Evolutionary conservation across 2,797 vertebrate genomes (phyloP), one percentile per base, ranked within the genome.

Genomic region (Lacerta agilis): DNA sequence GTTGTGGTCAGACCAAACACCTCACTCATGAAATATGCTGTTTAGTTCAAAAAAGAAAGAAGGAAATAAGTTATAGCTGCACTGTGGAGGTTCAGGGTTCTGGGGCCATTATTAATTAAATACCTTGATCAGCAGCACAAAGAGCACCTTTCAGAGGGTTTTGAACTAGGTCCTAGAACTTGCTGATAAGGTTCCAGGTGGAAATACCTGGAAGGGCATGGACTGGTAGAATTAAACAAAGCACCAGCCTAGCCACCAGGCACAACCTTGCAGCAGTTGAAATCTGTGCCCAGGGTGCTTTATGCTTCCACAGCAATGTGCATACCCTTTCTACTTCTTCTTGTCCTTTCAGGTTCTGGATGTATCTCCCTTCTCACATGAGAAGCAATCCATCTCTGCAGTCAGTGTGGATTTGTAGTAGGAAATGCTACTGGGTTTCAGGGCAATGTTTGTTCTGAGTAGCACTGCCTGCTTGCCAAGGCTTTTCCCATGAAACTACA

Each of bases 191-290:
- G 45, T 25, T 86, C 10, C 38, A 79, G 72, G 3, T 9, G 18
- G 25, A 61, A 25, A 29, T 10, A 66, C 7, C 25, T 45, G 18
- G 5, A 33, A 13, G 17, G 29, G 8, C 8, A 17, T 20, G 18
- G 4, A 55, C 20, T 55, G 49, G 33, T 29, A 71, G 67, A 72
- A 72, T 58, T 49, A 36, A 15, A 80, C 73, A 72, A 86, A 93
- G 87, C 90, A 95, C 90, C 92, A 95, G 92, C 90, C 86, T 90
- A 58, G 36, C 18, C n/a, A 82, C 73, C 92, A 86, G 80, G 89
- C 90, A 82, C 27, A 89, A 90, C 82, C 75, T 85, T 82, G 41
- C 13, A 94, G 90, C 92, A 94, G 86, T 90, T 95, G 89, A 49
- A 41, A 20, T 94, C 91, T 75, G 82, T 85, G 86, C 66, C 87